Evolutionary conservation across 2,888 invertebrate species (phyloP).

Genomic region (Mongoloraphidia duomilia): DNA sequence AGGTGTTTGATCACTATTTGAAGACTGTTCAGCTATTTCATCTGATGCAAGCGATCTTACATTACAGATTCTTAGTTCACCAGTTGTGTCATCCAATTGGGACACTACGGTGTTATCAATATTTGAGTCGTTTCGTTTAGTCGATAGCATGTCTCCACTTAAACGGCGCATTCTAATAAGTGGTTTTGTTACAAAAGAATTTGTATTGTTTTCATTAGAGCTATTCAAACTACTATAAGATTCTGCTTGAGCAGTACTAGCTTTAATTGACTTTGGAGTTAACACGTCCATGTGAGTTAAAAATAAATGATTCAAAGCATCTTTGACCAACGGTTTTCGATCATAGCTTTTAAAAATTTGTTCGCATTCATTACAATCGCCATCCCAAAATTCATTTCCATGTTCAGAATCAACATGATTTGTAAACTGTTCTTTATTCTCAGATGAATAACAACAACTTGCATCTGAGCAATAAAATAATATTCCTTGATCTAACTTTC

Average conservation of each 20-base stretch:
- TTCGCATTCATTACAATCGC: slow-evolving; percentile 37
- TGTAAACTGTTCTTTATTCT: slow-evolving; percentile 22
- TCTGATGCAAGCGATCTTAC: too few species aligned
- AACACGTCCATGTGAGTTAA: slow-evolving; percentile 27
- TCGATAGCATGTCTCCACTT: slow-evolving; percentile 30
- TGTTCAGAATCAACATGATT: slow-evolving; percentile 25
- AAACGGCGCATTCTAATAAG: slow-evolving; percentile 28
- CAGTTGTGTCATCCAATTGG: slow-evolving; percentile 12
- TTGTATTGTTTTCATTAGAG: too few species aligned
- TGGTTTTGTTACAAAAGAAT: slow-evolving; percentile 8
- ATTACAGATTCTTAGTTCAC: too few species aligned
- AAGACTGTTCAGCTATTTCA: too few species aligned
- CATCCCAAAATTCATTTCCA: slow-evolving; percentile 36
- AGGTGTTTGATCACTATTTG: too few species aligned
- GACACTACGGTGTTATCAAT: slow-evolving; percentile 6
- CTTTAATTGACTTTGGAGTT: not conserved
- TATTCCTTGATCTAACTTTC: not conserved
- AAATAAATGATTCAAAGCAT: slow-evolving; percentile 30
- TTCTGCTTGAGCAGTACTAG: slow-evolving; percentile 17
- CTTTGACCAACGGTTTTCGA: slow-evolving; percentile 26
- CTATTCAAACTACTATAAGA: slow-evolving; percentile 17
- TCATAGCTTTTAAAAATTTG: slow-evolving; percentile 26
- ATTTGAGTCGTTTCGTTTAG: too few species aligned
- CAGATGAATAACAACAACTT: slow-evolving; percentile 24
- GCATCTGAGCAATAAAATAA: slow-evolving; percentile 19